These are phyloP conservation scores for Halictus ligatus DNA, from an alignment of 2,888 invertebrate genomes.

Conservation along the genomic window DNA sequence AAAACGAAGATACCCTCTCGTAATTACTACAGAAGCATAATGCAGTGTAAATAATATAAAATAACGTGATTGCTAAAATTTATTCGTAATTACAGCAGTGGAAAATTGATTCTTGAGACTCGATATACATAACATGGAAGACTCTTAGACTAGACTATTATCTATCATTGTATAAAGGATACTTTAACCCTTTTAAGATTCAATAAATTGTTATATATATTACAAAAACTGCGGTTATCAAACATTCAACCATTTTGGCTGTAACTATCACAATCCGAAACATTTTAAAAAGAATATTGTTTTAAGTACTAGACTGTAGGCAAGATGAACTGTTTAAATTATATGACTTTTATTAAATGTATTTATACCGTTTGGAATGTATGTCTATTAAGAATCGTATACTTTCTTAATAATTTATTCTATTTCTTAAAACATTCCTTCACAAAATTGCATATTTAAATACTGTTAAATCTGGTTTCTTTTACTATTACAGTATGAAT, in stretches of 20 bases:
- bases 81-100: slow-evolving; percentile 43
- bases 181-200: slow-evolving; percentile 44
- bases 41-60: slow-evolving; percentile 27
- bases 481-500: not conserved
- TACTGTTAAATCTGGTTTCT: not conserved
- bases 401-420: not conserved
- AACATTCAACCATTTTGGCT: not conserved
- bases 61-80: slow-evolving; percentile 36
- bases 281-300: not conserved
- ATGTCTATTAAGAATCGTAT: not conserved
- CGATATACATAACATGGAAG: slow-evolving; percentile 53
- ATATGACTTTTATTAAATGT: not conserved
- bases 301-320: not conserved
- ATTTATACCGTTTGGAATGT: not conserved
- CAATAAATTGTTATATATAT: slow-evolving; percentile 9
- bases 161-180: slow-evolving; percentile 47
- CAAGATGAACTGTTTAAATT: not conserved
- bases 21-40: not conserved
- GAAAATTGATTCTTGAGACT: slow-evolving; percentile 31
- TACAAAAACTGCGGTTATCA: not conserved
- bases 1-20: not conserved
- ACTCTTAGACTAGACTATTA: slow-evolving; percentile 60
- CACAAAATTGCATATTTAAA: not conserved
- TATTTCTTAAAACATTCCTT: not conserved
- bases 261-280: not conserved